phyloP scores from a whole-genome alignment of 1,140 invertebrate genomes.

The Latrodectus geometricus region DNA sequence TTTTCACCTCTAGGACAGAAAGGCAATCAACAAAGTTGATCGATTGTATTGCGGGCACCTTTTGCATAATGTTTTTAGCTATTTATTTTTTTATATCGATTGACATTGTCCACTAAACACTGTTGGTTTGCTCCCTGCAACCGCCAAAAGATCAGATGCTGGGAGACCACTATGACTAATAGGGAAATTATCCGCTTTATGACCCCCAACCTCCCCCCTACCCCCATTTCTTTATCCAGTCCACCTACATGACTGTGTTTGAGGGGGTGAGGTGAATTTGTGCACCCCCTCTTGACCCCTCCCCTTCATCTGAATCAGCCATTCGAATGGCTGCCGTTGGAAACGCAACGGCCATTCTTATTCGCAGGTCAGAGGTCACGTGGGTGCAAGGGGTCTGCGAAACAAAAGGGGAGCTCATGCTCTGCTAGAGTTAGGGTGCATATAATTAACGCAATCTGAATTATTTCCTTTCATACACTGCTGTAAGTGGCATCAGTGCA shows the following conservation, averaged over 20 bases:
- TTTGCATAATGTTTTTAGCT: too few relatives aligned
- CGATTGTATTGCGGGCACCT: too few relatives aligned
- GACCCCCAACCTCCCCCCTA: background rate
- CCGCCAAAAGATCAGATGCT: background rate
- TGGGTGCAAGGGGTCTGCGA: constrained; percentile 4
- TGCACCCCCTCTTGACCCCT: background rate
- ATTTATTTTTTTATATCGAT: too few relatives aligned
- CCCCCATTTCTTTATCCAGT: background rate
- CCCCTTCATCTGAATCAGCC: constrained; percentile 5
- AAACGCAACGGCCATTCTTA: background rate
- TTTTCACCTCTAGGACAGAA: too few relatives aligned
- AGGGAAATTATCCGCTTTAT: constrained; percentile 2
- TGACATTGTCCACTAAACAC: too few relatives aligned
- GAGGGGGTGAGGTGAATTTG: background rate
- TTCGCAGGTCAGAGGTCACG: constrained; percentile 2
- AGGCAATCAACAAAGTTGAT: too few relatives aligned
- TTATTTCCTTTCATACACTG: background rate
- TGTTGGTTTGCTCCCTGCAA: background rate
- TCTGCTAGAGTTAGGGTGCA: background rate
- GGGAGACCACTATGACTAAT: constrained; percentile 11
- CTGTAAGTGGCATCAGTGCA: too few relatives aligned
- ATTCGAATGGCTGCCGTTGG: background rate
- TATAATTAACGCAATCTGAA: background rate
- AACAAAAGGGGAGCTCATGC: background rate
- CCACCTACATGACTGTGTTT: background rate